Evolutionary conservation across 2,797 vertebrate species (phyloP).

Genomic region (Hylomyscus alleni): DNA sequence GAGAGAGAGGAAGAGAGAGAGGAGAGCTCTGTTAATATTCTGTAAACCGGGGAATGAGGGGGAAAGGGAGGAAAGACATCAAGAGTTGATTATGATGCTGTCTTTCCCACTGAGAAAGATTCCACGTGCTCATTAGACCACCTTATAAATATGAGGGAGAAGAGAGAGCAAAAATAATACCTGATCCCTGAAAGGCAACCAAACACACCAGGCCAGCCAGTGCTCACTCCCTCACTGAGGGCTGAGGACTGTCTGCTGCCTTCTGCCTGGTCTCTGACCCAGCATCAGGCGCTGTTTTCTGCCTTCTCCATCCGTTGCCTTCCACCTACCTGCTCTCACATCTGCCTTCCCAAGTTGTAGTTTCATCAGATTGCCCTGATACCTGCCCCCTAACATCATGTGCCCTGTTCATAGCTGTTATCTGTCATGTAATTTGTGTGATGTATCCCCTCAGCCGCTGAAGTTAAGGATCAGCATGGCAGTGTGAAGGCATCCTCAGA

Average conservation of each 20-base stretch:
- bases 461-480: not conserved
- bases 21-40: not conserved
- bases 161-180: not conserved
- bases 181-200: not conserved
- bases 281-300: not conserved
- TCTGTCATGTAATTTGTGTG: not conserved
- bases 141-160: not conserved
- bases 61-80: not conserved
- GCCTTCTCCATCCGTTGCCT: not conserved
- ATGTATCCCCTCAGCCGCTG: not conserved
- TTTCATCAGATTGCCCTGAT: not conserved
- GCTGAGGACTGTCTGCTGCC: not conserved
- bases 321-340: not conserved
- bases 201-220: not conserved
- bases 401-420: not conserved
- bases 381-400: not conserved
- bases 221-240: not conserved
- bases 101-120: not conserved
- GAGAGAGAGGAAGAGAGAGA: not conserved
- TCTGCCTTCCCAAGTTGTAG: not conserved
- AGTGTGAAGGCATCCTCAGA: not conserved
- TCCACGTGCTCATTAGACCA: not conserved
- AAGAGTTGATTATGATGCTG: no score
- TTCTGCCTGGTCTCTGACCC: not conserved
- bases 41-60: not conserved